Percentiles rank a stretch among this genome's conserved stretches.
phyloP scores from a whole-genome alignment of 37 sponge, comb jelly and placozoan genomes.

The Geodia barretti region DNA sequence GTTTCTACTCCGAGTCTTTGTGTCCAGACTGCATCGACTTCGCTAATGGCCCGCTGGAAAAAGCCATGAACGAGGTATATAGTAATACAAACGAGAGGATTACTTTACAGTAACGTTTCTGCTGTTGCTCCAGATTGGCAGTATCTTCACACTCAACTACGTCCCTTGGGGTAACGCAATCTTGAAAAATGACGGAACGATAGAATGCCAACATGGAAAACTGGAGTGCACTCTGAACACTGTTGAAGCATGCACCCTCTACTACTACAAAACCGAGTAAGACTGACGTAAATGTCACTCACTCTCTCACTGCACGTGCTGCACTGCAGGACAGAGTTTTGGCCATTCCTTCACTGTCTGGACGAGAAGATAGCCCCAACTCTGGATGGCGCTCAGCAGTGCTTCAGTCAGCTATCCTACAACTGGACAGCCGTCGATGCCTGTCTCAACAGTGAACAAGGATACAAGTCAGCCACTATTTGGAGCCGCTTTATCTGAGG shows the following conservation, averaged over 20 bases:
- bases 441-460: constrained; percentile 52
- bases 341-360: constrained; percentile 78
- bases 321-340: constrained; percentile 50
- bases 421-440: constrained; percentile 57
- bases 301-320: not conserved
- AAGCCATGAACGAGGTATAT: constrained; percentile 71
- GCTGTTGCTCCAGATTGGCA: constrained; percentile 34
- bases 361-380: constrained; percentile 30
- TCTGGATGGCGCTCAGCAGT: constrained; percentile 35
- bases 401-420: constrained; percentile 46
- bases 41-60: constrained; percentile 44
- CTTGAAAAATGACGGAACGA: constrained; percentile 36
- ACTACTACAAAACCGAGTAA: constrained; percentile 72
- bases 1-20: constrained; percentile 79
- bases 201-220: constrained; percentile 85
- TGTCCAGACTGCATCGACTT: constrained; percentile 76
- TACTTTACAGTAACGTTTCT: not conserved
- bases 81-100: not conserved
- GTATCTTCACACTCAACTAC: constrained; percentile 70
- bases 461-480: constrained; percentile 59
- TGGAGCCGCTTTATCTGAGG: too few relatives aligned
- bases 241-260: constrained; percentile 71
- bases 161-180: constrained; percentile 91
- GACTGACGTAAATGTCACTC: not conserved
- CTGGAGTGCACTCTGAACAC: constrained; percentile 88